Evolutionary conservation across 2,888 invertebrate species (phyloP).

Genomic region (Drosophila borborema): DNA sequence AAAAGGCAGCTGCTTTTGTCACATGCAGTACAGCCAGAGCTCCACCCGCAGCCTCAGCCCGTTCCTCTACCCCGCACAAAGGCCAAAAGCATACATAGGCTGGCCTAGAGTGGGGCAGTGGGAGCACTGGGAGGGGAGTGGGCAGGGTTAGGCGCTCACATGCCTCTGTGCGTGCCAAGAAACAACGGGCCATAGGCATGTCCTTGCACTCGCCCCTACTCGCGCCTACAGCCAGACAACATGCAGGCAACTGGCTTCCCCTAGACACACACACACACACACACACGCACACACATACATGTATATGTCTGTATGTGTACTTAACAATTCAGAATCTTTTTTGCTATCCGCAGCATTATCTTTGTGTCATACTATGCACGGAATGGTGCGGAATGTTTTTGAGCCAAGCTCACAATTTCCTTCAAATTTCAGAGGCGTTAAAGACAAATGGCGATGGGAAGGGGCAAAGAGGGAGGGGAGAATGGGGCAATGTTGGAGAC

Average conservation of each 20-base stretch:
- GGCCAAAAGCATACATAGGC: slow-evolving; percentile 28
- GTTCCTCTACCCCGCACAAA: background rate
- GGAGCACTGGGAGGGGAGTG: background rate
- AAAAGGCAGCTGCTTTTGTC: slow-evolving; percentile 81
- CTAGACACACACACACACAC: background rate
- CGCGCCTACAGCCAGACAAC: slow-evolving; percentile 17
- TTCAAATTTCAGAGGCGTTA: slow-evolving; percentile 20
- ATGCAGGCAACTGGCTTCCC: background rate
- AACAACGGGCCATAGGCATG: slow-evolving; percentile 6
- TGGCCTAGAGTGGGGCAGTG: background rate
- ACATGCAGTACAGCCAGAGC: slow-evolving; percentile 43
- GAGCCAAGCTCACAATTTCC: slow-evolving; percentile 52
- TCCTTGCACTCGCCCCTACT: slow-evolving; percentile 11
- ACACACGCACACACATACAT: background rate
- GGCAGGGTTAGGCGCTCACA: slow-evolving; percentile 18
- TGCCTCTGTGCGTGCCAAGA: slow-evolving; percentile 46
- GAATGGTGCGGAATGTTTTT: slow-evolving; percentile 67
- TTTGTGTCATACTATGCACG: slow-evolving; percentile 63
- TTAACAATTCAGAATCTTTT: slow-evolving; percentile 62
- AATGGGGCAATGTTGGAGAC: too few species aligned
- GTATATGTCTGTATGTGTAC: slow-evolving; percentile 23
- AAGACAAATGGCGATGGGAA: background rate
- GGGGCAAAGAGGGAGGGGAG: background rate
- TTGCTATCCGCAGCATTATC: slow-evolving; percentile 61
- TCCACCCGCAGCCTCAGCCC: background rate